Evolutionary conservation across 2,113 vertebrate genomes (phyloP), one percentile per base, ranked within the genome.

Genomic region (Copsychus sechellarum): DNA sequence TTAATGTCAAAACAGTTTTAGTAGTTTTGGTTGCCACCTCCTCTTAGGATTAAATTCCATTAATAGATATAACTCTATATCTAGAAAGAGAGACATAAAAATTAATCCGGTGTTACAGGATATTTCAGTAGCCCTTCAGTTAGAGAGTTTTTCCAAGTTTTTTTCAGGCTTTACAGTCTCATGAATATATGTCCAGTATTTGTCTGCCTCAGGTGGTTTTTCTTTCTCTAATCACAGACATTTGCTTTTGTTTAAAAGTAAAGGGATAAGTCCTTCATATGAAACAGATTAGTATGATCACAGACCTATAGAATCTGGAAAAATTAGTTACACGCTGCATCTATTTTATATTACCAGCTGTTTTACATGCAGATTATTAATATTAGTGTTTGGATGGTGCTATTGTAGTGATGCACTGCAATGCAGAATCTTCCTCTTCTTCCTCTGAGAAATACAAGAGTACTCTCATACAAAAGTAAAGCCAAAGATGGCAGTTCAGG

Each of bases 161-260:
- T 86, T 86, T 90, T 67, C 67, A 56, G 56, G 67, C 34, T 66
- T 92, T 91, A 56, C 13, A 45, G 23, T 97, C 88, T 64, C 60
- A 72, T 64, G 36, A 26, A 45, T 36, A 29, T 85, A 62, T 2
- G 4, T 81, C 62, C 54, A 62, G 20, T 76, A 40, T 81, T 82
- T 87, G n/a, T 70, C 89, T 96, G 56, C 33, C 29, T 47, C 62
- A 23, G 13, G 33, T 93, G 54, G 2, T 69, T 90, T 77, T 61
- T 54, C 84, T 69, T 90, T 77, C 58, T 54, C 84, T 40, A 54
- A 90, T 91, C 72, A 88, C 26, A 93, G 47, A 86, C 20, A 24
- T 95, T 88, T 95, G 66, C 65, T 95, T 94, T 67, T 11, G 22
- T 72, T 71, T 61, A 38, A 81, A 95, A 90, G 81, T 86, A 73